Evolutionary conservation across 2,888 invertebrate genomes (phyloP).

Genomic region (Apotomis betuletana): DNA sequence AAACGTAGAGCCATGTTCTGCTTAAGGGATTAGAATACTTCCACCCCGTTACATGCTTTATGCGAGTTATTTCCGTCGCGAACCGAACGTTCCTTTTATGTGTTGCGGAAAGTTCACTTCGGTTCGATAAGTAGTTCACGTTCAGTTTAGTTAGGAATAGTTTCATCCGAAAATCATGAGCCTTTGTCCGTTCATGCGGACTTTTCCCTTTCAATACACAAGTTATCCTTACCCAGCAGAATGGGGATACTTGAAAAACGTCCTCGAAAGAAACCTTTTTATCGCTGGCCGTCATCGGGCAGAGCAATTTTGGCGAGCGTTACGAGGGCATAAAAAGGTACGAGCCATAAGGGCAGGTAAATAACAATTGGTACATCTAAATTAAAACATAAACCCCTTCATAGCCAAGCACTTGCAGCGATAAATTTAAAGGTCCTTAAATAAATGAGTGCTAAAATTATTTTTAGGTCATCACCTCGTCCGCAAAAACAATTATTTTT

Average conservation of each 20-base stretch:
- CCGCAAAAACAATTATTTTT: slow-evolving; percentile 3
- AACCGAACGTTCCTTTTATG: slow-evolving; percentile 27
- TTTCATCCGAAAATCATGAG: slow-evolving; percentile 27
- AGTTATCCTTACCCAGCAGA: slow-evolving; percentile 17
- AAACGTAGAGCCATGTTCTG: slow-evolving; percentile 45
- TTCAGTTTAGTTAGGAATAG: slow-evolving; percentile 32
- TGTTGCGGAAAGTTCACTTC: slow-evolving; percentile 25
- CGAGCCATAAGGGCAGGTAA: slow-evolving; percentile 15
- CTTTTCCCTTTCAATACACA: slow-evolving; percentile 31
- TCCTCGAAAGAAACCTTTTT: slow-evolving; percentile 30
- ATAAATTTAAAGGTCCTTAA: slow-evolving; percentile 24
- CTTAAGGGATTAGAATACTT: slow-evolving; percentile 33
- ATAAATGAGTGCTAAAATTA: slow-evolving; percentile 16
- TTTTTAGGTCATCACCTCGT: slow-evolving; percentile 4
- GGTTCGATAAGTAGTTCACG: slow-evolving; percentile 30
- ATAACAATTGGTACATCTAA: slow-evolving; percentile 30
- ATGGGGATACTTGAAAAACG: slow-evolving; percentile 17
- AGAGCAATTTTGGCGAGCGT: slow-evolving; percentile 30
- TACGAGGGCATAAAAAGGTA: slow-evolving; percentile 37
- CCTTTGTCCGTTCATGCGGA: slow-evolving; percentile 31
- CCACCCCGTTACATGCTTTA: slow-evolving; percentile 18
- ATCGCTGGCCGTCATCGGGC: slow-evolving; percentile 29
- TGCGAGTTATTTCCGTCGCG: slow-evolving; percentile 26
- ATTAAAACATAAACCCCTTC: slow-evolving; percentile 33
- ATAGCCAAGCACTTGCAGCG: slow-evolving; percentile 1